A percentile compares a stretch with the other conserved stretches of the same genome.
Evolutionary conservation across 2,888 invertebrate species (phyloP).

Genomic region (Luperina nickerlii): DNA sequence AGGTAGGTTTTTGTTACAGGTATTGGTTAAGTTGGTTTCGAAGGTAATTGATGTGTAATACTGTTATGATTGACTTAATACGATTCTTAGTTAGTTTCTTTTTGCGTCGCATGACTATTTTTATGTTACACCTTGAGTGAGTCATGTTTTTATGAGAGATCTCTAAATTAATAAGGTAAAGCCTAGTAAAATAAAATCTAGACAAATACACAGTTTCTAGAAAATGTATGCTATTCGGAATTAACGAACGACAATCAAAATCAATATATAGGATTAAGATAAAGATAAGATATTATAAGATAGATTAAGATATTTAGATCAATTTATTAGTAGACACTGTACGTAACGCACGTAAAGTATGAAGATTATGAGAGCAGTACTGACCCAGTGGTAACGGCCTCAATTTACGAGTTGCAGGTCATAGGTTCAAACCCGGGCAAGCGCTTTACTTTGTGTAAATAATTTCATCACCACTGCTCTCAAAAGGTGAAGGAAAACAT

Average conservation of each 20-base stretch:
- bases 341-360: background rate
- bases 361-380: too few relatives aligned
- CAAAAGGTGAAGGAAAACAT: background rate
- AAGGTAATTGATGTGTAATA: conserved; percentile 21
- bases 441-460: background rate
- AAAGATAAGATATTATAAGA: too few relatives aligned
- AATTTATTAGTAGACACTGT: background rate
- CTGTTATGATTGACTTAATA: conserved; percentile 22
- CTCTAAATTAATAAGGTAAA: too few relatives aligned
- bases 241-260: too few relatives aligned
- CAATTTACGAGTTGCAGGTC: background rate
- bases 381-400: background rate
- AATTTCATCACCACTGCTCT: background rate
- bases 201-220: too few relatives aligned
- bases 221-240: too few relatives aligned
- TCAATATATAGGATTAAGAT: background rate
- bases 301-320: too few relatives aligned
- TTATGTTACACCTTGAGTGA: background rate
- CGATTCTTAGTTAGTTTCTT: conserved; percentile 6
- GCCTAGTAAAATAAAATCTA: background rate
- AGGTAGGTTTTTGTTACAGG: background rate
- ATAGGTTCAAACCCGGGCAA: background rate
- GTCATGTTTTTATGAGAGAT: background rate
- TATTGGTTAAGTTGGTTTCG: background rate
- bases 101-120: background rate